Base-by-base conservation (phyloP, 2,797 vertebrate species). In the Myotis daubentonii region DNA sequence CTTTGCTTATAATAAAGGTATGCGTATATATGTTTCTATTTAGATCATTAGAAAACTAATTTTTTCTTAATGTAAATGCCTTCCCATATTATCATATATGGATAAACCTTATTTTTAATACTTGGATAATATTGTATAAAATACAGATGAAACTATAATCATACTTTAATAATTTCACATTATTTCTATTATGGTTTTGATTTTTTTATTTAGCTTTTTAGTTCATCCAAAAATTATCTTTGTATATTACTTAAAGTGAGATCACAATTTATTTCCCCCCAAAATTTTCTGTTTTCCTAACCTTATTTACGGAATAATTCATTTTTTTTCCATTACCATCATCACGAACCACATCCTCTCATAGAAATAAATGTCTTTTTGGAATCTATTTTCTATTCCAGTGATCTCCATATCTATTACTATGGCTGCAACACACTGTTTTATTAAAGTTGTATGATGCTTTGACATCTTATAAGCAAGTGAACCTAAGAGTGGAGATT, bases 321-420 rank as follows among this genome's bases (percentile, higher is more conserved):
- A 51, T 83, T 12, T 88, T 93, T 81, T 74, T 11, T 71, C 23
- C 60, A 30, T 91, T 79, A n/a, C 8, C 6, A 55, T 71, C 11
- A 68, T 28, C 13, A 28, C 23, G 44, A 12, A n/a, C 16, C 33
- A 81, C 49, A 33, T 94, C 91, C 62, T 84, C 33, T 76, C 44
- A 95, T 13, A 81, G 68, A 66, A 23, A 68, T 36, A 28, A 49
- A 62, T 47, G 8, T 76, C 20, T 36, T 89, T 88, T 74, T 53
- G 16, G 20, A 80, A 74, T 82, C 55, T 92, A 49, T 74, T 91
- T 94, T 95, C 72, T 92, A 62, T 72, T 82, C 22, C 38, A 55
- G 16, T 57, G 28, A 12, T 82, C 81, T 91, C 30, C 23, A 88
- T 86, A 70, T 71, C 53, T 87, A 66, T 65, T 87, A 81, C 53